Evolutionary conservation across 2,797 vertebrate species (phyloP).

Genomic region (Cynodonichthys magdalenae): DNA sequence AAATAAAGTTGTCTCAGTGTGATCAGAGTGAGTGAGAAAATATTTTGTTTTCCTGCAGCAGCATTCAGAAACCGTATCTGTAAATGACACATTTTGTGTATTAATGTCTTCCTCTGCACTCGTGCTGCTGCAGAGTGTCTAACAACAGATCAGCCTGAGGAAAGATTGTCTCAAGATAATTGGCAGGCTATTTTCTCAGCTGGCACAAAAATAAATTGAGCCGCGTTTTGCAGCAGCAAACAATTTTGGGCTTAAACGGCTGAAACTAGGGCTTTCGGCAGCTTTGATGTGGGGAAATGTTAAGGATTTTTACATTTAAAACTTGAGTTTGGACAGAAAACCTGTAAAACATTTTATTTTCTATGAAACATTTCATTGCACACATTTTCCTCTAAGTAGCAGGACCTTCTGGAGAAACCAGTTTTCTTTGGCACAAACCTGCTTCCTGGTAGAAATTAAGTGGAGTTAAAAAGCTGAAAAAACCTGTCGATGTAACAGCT

Average conservation of each 20-base stretch:
- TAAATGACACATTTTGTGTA: slow-evolving; percentile 12
- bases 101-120: slow-evolving; percentile 18
- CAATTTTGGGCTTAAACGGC: slow-evolving; percentile 42
- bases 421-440: slow-evolving; percentile 15
- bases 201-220: slow-evolving; percentile 40
- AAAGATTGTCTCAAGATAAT: slow-evolving; percentile 44
- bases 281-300: slow-evolving; percentile 1
- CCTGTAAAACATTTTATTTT: neutral
- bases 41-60: too few species aligned
- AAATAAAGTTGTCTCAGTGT: neutral
- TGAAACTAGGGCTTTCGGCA: slow-evolving; percentile 22
- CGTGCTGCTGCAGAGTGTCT: slow-evolving; percentile 18
- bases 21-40: slow-evolving; percentile 5
- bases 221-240: slow-evolving; percentile 46
- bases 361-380: slow-evolving; percentile 13
- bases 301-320: slow-evolving; percentile 27
- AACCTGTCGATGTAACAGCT: slow-evolving; percentile 2
- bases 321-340: slow-evolving; percentile 27
- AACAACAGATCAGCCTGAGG: slow-evolving; percentile 21
- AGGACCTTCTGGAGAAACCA: slow-evolving; percentile 17
- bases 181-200: slow-evolving; percentile 28
- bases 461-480: slow-evolving; percentile 23
- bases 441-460: slow-evolving; percentile 36
- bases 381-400: slow-evolving; percentile 15
- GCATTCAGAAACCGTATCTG: too few species aligned